A percentile compares a stretch with the other conserved stretches of the same genome.
Evolutionary conservation across 2,797 vertebrate species (phyloP).

Genomic region (Accipiter fasciatus): DNA sequence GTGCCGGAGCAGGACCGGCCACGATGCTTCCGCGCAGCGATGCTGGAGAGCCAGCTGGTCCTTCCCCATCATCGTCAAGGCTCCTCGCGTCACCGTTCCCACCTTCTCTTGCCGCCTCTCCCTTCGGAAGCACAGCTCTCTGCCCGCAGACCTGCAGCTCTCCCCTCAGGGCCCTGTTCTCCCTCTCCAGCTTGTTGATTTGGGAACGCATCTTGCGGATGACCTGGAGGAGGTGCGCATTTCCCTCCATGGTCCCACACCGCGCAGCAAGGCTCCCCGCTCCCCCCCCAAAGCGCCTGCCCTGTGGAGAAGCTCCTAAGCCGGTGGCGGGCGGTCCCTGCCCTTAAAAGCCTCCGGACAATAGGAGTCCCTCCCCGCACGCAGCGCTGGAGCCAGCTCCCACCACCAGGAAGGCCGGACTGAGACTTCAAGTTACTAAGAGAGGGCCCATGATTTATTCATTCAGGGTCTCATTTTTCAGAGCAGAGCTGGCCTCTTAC

Average conservation of each 20-base stretch:
- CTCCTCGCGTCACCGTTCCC: neutral
- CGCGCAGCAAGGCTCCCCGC: accelerated
- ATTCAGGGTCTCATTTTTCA: conserved; percentile 70
- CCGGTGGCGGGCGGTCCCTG: neutral
- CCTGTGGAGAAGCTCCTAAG: neutral
- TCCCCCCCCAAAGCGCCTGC: neutral
- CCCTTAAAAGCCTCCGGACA: conserved; percentile 5
- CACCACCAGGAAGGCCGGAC: neutral
- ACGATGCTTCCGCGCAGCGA: conserved; percentile 66
- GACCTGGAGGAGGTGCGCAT: conserved; percentile 76
- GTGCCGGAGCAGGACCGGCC: conserved; percentile 60
- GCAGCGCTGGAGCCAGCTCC: conserved; percentile 1
- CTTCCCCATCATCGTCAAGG: accelerated
- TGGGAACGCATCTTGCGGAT: conserved; percentile 87
- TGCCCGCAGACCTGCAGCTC: conserved; percentile 55
- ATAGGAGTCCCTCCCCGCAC: neutral
- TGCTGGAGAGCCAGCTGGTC: neutral
- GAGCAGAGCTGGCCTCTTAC: neutral
- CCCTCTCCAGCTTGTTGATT: conserved; percentile 85
- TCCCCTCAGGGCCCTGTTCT: conserved; percentile 82
- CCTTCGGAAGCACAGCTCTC: neutral
- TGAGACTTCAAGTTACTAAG: neutral
- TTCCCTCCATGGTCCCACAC: conserved; percentile 79
- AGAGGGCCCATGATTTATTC: conserved; percentile 74
- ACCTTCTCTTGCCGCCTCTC: neutral